Evolutionary conservation across 2,888 invertebrate genomes (phyloP).

Genomic region (Cancer borealis): DNA sequence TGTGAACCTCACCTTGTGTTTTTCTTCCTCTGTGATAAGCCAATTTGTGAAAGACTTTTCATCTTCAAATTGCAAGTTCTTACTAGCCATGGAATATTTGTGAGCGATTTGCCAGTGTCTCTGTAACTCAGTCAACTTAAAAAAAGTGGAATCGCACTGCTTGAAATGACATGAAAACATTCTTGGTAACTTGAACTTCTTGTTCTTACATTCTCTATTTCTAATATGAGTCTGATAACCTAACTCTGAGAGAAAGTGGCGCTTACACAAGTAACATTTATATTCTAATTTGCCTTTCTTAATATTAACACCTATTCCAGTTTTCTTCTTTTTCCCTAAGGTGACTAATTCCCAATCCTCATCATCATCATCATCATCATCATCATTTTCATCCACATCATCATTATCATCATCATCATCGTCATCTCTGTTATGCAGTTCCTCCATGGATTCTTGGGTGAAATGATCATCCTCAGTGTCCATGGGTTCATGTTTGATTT

Average conservation of each 20-base stretch:
- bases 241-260: conserved; percentile 65
- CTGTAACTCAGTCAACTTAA: conserved; percentile 69
- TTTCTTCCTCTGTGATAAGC: conserved; percentile 63
- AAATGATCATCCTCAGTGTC: conserved; percentile 13
- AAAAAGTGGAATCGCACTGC: conserved; percentile 67
- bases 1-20: conserved; percentile 68
- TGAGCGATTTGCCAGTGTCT: conserved; percentile 71
- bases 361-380: conserved; percentile 56
- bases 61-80: conserved; percentile 68
- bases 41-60: conserved; percentile 64
- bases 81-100: conserved; percentile 62
- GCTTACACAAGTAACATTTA: conserved; percentile 60
- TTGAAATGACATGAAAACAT: conserved; percentile 70
- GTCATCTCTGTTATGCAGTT: background rate
- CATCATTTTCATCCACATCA: conserved; percentile 24
- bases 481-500: conserved; percentile 57
- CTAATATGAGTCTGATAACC: conserved; percentile 65
- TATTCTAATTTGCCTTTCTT: conserved; percentile 63
- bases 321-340: conserved; percentile 46
- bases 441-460: background rate
- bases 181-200: conserved; percentile 70
- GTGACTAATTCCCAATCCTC: conserved; percentile 65
- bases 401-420: conserved; percentile 54
- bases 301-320: conserved; percentile 27
- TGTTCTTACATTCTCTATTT: conserved; percentile 65